Percentiles rank a stretch among this genome's conserved stretches.
Evolutionary conservation across 1,140 invertebrate genomes (phyloP).

Genomic region (Cotesia chilonis): DNA sequence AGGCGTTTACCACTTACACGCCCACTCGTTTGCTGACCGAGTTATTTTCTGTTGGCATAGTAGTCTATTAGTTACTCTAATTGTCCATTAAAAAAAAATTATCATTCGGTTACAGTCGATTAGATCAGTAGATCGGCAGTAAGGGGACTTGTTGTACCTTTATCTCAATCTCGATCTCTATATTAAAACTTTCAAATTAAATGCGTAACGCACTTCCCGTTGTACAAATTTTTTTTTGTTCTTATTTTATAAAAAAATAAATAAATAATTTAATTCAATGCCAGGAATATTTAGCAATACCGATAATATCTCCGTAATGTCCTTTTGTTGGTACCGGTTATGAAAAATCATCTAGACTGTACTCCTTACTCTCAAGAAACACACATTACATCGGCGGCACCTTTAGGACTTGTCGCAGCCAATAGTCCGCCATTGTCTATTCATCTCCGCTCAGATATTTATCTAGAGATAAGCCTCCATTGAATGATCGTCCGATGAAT

Average conservation of each 20-base stretch:
- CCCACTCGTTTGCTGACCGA: conserved; percentile 47
- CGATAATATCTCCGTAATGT: not conserved
- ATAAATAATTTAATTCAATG: not conserved
- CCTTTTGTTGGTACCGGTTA: conserved; percentile 1
- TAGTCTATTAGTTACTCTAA: conserved; percentile 59
- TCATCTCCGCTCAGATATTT: conserved; percentile 34
- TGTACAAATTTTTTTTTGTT: not conserved
- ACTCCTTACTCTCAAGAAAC: not conserved
- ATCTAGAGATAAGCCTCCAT: conserved; percentile 20
- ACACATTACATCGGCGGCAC: not conserved
- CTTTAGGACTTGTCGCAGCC: conserved; percentile 22
- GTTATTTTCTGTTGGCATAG: conserved; percentile 52
- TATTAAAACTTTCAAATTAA: too few relatives aligned
- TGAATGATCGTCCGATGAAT: conserved; percentile 53
- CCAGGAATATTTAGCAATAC: not conserved
- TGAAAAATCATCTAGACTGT: not conserved
- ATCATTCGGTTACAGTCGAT: conserved; percentile 34
- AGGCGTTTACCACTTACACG: conserved; percentile 34
- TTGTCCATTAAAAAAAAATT: conserved; percentile 51
- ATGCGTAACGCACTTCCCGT: not conserved
- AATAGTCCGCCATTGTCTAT: conserved; percentile 33
- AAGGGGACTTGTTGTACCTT: not conserved
- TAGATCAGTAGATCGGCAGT: conserved; percentile 13
- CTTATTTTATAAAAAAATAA: not conserved
- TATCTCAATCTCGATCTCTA: too few relatives aligned